Conservation (phyloP, 2,113 vertebrate genomes). For the Trichomycterus rosablanca region DNA sequence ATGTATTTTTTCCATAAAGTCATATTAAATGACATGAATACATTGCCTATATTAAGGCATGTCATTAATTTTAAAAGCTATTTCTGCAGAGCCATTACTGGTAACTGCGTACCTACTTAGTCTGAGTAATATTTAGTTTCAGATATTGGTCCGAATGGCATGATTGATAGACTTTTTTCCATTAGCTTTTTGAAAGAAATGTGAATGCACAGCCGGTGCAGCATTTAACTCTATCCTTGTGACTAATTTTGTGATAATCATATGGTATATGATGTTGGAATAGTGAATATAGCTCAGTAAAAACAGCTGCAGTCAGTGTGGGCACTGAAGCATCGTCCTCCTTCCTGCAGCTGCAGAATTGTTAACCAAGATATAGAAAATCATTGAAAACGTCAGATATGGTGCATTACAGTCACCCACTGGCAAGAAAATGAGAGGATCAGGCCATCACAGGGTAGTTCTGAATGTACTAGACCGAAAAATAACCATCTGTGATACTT, state of each 20-base stretch:
- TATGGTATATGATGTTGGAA: neutral
- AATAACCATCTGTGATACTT: constrained; percentile 55
- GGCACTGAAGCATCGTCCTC: neutral
- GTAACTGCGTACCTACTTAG: too few species aligned
- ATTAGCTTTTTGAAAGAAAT: constrained; percentile 8
- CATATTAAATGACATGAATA: too few species aligned
- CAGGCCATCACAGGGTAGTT: neutral
- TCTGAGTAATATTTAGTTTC: too few species aligned
- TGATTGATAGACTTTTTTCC: too few species aligned
- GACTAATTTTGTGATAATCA: neutral
- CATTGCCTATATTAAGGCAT: too few species aligned
- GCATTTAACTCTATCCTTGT: neutral
- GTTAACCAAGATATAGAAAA: constrained; percentile 3
- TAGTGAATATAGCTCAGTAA: neutral
- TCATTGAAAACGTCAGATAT: neutral
- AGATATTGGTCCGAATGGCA: too few species aligned
- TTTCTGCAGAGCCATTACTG: too few species aligned
- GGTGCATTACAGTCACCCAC: constrained; percentile 7
- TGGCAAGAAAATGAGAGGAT: constrained; percentile 12
- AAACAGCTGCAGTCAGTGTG: neutral
- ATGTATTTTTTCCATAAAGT: too few species aligned
- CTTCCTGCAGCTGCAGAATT: neutral
- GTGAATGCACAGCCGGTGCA: neutral
- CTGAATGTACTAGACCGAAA: constrained; percentile 36
- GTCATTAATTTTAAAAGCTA: too few species aligned